These are phyloP conservation scores for Danaus melanippus DNA, from an alignment of 1,140 invertebrate species.

Conservation along the genomic window DNA sequence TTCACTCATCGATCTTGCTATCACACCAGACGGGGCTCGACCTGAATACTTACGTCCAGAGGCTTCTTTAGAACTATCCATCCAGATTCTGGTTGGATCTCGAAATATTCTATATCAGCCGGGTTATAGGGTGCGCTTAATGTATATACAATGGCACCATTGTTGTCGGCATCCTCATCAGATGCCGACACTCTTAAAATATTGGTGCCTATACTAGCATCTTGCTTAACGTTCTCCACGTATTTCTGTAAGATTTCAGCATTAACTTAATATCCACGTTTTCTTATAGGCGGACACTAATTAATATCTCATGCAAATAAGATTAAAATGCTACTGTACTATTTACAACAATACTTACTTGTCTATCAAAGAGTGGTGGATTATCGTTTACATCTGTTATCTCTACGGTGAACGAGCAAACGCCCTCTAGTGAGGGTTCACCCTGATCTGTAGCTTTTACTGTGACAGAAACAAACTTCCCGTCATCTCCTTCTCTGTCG, in stretches of 20 bases:
- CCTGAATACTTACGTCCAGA: conserved; percentile 88
- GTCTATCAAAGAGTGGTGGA: conserved; percentile 93
- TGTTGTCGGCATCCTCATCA: conserved; percentile 96
- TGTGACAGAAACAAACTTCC: conserved; percentile 95
- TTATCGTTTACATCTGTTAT: conserved; percentile 97
- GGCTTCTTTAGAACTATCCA: conserved; percentile 96
- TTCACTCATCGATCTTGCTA: conserved; percentile 63
- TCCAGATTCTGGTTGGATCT: conserved; percentile 95
- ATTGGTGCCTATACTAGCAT: conserved; percentile 95
- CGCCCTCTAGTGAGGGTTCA: conserved; percentile 94
- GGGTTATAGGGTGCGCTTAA: conserved; percentile 88
- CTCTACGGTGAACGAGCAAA: conserved; percentile 96
- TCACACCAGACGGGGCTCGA: conserved; percentile 25
- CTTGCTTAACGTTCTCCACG: conserved; percentile 96
- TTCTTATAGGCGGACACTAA: background rate
- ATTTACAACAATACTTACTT: conserved; percentile 76
- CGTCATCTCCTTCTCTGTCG: conserved; percentile 95
- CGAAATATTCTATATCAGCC: conserved; percentile 93
- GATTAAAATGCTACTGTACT: too few relatives aligned
- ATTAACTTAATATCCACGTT: conserved; percentile 13
- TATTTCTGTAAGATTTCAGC: conserved; percentile 83
- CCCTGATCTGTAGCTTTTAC: conserved; percentile 97
- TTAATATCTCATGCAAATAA: conserved; percentile 27
- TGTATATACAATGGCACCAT: conserved; percentile 94
- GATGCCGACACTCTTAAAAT: conserved; percentile 94